phyloP scores from a whole-genome alignment of 2,888 invertebrate genomes.

The Sericinus montela region DNA sequence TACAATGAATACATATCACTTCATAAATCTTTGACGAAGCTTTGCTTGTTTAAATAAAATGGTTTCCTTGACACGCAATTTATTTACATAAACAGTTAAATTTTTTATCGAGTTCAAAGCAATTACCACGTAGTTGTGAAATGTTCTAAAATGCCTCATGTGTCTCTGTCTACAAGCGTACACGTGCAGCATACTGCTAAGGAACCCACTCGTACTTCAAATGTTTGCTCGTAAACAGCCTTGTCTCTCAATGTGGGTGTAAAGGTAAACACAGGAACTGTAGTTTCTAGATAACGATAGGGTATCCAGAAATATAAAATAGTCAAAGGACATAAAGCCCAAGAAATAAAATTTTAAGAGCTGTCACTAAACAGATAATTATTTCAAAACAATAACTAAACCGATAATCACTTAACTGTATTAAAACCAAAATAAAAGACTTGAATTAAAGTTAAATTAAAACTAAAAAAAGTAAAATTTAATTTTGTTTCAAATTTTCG shows the following conservation, averaged over 20 bases:
- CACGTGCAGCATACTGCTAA: constrained; percentile 19
- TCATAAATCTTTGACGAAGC: no score
- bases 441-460: no score
- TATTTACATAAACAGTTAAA: constrained; percentile 1
- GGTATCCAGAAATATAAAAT: background rate
- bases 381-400: no score
- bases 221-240: constrained; percentile 45
- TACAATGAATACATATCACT: no score
- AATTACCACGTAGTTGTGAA: constrained; percentile 15
- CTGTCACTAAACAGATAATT: no score
- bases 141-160: constrained; percentile 9
- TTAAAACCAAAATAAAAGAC: no score
- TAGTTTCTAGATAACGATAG: constrained; percentile 49
- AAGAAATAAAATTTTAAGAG: no score
- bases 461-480: no score
- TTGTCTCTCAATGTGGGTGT: constrained; percentile 38
- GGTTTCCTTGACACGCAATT: background rate
- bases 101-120: constrained; percentile 1
- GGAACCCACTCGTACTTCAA: constrained; percentile 28
- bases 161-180: constrained; percentile 7
- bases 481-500: no score
- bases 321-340: background rate
- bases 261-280: constrained; percentile 46
- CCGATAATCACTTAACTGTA: no score
- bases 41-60: no score